Evolutionary conservation across 2,797 vertebrate species (phyloP).

Genomic region (Acrossocheilus wenchowensis): DNA sequence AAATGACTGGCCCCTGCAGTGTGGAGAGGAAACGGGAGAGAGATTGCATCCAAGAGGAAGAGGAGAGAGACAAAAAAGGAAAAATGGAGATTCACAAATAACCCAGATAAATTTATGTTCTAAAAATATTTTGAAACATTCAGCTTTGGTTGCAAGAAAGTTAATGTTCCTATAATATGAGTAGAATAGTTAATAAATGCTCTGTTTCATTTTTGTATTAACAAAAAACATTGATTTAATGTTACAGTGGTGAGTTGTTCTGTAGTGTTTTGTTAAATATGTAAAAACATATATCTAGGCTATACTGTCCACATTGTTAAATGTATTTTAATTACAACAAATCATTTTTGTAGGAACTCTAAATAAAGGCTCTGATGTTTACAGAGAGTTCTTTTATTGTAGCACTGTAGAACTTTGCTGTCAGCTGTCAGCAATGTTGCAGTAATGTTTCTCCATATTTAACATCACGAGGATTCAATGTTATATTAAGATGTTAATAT

Average conservation of each 20-base stretch:
- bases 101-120: not conserved
- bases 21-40: not conserved
- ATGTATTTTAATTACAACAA: not conserved
- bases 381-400: not conserved
- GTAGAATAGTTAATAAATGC: not conserved
- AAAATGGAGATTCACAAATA: not conserved
- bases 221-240: not conserved
- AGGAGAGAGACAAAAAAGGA: not conserved
- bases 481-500: not conserved
- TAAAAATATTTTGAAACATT: not conserved
- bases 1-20: conserved; percentile 19
- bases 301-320: not conserved
- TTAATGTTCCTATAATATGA: not conserved
- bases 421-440: not conserved
- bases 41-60: not conserved
- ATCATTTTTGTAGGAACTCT: not conserved
- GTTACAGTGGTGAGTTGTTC: not conserved
- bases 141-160: not conserved
- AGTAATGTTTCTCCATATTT: not conserved
- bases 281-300: not conserved
- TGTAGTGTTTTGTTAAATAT: not conserved
- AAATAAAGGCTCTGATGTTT: not conserved
- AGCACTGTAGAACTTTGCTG: not conserved
- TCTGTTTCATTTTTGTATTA: not conserved
- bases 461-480: not conserved